Evolutionary conservation across 1,140 invertebrate genomes (phyloP), one percentile per base, ranked within the genome.

Genomic region (Plutomurus gul): DNA sequence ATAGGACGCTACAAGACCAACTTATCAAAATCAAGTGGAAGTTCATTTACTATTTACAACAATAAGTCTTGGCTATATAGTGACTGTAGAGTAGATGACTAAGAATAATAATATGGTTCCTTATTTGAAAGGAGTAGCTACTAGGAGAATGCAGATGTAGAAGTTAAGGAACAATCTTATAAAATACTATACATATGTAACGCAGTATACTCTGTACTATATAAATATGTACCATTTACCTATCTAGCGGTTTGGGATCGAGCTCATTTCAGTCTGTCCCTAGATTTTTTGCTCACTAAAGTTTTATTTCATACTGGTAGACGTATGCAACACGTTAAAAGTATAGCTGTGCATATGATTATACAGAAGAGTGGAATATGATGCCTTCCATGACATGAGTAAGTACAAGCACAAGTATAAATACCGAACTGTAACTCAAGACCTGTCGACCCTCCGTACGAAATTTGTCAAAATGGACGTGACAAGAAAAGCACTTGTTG

Each of bases 401-500:
- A 33, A 60, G 56, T 65, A 65, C 56, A 65, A 65, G 27, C 56
- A 65, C 27, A 65, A 65, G 56, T 65, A 65, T 65, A 65, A 65
- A 65, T 65, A 65, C 56, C 36, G 36, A 72, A 72, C 36, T 72
- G 70, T 40, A 78, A 78, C 70, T 36, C 27, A 71, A 51, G 76
- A 75, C 73, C 47, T 51, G 40, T 51, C 73, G 73, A 75, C 77
- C 65, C 77, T 78, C 70, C 30, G 77, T 39, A 71, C 49, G 71
- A 79, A 79, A 79, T 79, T 79, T 79, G 77, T 79, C 77, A 79
- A 79, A 79, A 79, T 75, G 77, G 49, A 79, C 30, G 71, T 60
- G 71, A 79, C 77, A 75, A 30, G 36, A 75, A 33, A 30, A 43
- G 27, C 25, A n/a, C 56, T 65, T 65, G 56, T 65, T 27, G n/a